Base-by-base conservation (phyloP, 2,888 invertebrate species). In the Calliscelio sp. region DNA sequence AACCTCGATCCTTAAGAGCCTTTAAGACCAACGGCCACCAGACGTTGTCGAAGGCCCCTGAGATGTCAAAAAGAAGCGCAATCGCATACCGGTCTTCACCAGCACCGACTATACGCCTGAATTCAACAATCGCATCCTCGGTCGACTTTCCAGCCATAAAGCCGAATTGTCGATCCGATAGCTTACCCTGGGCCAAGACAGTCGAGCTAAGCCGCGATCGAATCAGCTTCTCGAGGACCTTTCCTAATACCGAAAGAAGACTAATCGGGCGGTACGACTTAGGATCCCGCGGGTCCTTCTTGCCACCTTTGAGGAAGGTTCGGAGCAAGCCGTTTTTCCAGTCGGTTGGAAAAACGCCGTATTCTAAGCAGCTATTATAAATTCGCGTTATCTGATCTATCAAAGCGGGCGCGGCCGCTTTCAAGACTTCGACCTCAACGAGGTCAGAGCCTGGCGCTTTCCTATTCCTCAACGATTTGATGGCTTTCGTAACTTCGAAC, bases 11-110 rank as follows among this genome's bases (percentile, higher is more conserved):
- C 16, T 68, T 73, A 0, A 87, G 57, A 1, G 63, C 35, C 8
- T 66, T 11, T 1, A 87, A 22, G 1, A 87, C 81, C 0, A 81
- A 32, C 0, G 87, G 88, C 87, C 88, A 88, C 85, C 86, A 87
- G 7, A 86, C 84, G 18, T 86, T 85, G 28, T 87, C 84, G 16
- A 87, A 88, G 0, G 86, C 86, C 0, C 85, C 87, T 0, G 75
- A 59, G 16, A 86, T 87, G 46, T 88, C 87, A 14, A 87, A 86
- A 0, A 65, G 65, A 1, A 75, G 32, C 0, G 20, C 35, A 0
- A 25, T 41, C 5, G 35, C 14, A 24, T 71, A 63, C 16, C 10
- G 25, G 11, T 2, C 8, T 3, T 51, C 53, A 32, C 28, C 8
- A 4, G n/a, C 24, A 0, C 24, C 5, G n/a, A 71, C 71, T 20